Percentiles rank a stretch among this genome's conserved stretches.
Conservation (phyloP, 1,140 invertebrate genomes). For the Sycophaga agraensis region DNA sequence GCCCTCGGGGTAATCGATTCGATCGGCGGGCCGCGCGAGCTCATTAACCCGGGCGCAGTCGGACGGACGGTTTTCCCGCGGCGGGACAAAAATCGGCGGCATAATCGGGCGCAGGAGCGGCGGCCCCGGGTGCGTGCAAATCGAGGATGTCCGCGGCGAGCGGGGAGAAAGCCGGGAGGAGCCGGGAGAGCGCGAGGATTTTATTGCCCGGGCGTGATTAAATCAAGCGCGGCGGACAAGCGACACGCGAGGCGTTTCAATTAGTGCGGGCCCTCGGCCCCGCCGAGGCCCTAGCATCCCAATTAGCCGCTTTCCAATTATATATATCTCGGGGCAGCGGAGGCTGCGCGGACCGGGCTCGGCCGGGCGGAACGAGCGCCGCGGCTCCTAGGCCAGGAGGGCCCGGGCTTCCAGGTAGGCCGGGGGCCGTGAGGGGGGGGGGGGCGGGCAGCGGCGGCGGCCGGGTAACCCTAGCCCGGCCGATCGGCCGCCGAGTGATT, state of each 20-base stretch:
- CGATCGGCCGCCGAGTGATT: no score
- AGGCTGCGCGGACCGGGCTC: background rate
- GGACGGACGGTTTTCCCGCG: no score
- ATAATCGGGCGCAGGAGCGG: background rate
- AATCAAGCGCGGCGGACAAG: slow-evolving; percentile 12
- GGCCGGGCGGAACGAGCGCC: slow-evolving; percentile 12
- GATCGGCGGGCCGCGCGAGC: no score
- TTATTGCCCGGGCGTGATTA: slow-evolving; percentile 17
- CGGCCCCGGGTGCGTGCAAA: background rate
- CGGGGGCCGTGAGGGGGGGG: no score
- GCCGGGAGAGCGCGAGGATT: background rate
- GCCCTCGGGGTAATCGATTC: no score
- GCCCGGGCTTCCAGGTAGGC: no score
- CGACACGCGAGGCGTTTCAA: slow-evolving; percentile 29
- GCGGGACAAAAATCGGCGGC: background rate
- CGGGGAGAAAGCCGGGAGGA: background rate
- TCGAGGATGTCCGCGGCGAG: background rate
- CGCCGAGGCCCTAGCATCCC: background rate
- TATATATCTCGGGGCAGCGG: background rate
- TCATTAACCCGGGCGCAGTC: no score
- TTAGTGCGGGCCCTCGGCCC: background rate
- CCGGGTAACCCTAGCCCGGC: no score
- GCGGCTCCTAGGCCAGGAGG: no score
- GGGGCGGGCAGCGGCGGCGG: no score
- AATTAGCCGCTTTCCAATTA: slow-evolving; percentile 25